A percentile compares a stretch with the other conserved stretches of the same genome.
Evolutionary conservation across 2,797 vertebrate species (phyloP).

Genomic region (Ctenochaetus hawaiiensis): DNA sequence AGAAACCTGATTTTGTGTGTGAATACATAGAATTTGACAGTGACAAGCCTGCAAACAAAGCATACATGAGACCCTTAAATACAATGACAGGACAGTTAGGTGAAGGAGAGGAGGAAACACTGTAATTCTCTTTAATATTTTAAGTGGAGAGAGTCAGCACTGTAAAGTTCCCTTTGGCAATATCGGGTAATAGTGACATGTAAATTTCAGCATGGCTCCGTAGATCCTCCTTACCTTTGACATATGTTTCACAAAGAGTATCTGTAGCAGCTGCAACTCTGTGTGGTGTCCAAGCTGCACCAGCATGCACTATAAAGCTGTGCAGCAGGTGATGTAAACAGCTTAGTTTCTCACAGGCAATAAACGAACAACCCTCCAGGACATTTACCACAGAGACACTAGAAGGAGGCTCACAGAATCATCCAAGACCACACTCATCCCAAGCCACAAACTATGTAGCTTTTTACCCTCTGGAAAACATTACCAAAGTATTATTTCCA

Average conservation of each 20-base stretch:
- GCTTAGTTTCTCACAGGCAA: constrained; percentile 53
- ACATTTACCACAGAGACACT: constrained; percentile 45
- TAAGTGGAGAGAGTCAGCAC: constrained; percentile 50
- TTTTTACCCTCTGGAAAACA: constrained; percentile 37
- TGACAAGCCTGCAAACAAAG: not conserved
- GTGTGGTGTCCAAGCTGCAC: constrained; percentile 35
- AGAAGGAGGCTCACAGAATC: constrained; percentile 33
- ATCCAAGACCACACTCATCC: constrained; percentile 32
- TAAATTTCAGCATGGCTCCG: constrained; percentile 37
- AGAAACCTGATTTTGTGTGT: not conserved
- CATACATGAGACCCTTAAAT: not conserved
- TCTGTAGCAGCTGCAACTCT: constrained; percentile 60
- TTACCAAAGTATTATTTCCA: constrained; percentile 41
- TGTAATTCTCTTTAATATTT: constrained; percentile 46
- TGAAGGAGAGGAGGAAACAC: constrained; percentile 27
- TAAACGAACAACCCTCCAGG: constrained; percentile 35
- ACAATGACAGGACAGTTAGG: not conserved
- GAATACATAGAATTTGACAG: not conserved
- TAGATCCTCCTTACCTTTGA: constrained; percentile 39
- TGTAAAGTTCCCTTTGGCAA: constrained; percentile 49
- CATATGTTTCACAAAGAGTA: constrained; percentile 41
- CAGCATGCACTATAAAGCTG: constrained; percentile 44
- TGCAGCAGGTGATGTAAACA: constrained; percentile 69
- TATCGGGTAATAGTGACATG: constrained; percentile 42
- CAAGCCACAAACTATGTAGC: constrained; percentile 22